Evolutionary conservation across 2,113 vertebrate species (phyloP).

Genomic region (Fregata magnificens): DNA sequence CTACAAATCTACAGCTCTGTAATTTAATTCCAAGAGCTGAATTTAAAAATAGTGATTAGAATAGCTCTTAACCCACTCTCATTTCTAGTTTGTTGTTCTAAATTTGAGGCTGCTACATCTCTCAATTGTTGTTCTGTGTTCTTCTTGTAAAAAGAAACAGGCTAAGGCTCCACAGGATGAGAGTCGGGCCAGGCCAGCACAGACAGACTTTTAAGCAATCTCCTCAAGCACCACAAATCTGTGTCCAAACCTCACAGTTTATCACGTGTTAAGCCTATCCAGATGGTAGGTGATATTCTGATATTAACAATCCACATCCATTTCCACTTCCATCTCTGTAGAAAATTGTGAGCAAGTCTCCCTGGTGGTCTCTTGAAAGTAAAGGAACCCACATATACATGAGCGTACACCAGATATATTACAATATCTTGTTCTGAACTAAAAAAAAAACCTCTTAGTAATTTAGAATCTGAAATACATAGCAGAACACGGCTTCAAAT

Average conservation of each 20-base stretch:
- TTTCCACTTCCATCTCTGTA: background rate
- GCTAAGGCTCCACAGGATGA: background rate
- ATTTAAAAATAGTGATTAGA: background rate
- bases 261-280: constrained; percentile 39
- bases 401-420: background rate
- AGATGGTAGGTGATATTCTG: constrained; percentile 25
- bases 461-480: background rate
- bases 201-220: background rate
- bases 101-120: background rate
- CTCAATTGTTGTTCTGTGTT: background rate
- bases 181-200: background rate
- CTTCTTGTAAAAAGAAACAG: background rate
- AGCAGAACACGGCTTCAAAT: background rate
- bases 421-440: background rate
- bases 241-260: constrained; percentile 37
- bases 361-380: constrained; percentile 11
- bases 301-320: constrained; percentile 12
- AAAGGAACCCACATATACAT: background rate
- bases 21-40: background rate
- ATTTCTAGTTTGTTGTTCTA: background rate
- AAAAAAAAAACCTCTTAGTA: background rate
- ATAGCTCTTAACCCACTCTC: background rate
- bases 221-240: background rate
- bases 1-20: background rate
- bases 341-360: background rate